Conservation (phyloP, 2,797 vertebrate genomes). For the Leptodactylus fallax region DNA sequence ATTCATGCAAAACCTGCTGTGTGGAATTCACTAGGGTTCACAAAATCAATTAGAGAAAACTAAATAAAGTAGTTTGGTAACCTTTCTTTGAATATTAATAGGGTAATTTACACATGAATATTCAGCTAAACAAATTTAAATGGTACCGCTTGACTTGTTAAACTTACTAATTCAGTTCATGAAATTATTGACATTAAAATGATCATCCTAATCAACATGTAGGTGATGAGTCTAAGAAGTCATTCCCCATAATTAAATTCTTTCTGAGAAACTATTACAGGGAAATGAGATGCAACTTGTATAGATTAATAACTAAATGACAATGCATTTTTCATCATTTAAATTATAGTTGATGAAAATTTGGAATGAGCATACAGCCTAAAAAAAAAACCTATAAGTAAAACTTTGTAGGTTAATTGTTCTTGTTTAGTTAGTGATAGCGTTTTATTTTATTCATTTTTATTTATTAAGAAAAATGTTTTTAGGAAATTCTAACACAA, state of each 20-base stretch:
- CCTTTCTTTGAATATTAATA: conserved; percentile 48
- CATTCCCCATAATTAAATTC: conserved; percentile 39
- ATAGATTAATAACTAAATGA: conserved; percentile 9
- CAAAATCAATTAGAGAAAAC: conserved; percentile 44
- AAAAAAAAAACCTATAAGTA: too few species aligned
- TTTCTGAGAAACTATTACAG: not conserved
- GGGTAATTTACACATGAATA: conserved; percentile 41
- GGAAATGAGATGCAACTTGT: conserved; percentile 2
- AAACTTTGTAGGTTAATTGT: too few species aligned
- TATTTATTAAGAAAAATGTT: too few species aligned
- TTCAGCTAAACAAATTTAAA: conserved; percentile 45
- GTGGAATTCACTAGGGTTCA: conserved; percentile 34
- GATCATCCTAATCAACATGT: conserved; percentile 35
- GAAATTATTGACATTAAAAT: conserved; percentile 47
- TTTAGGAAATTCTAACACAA: too few species aligned
- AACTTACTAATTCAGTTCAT: conserved; percentile 42
- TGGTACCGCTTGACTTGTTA: conserved; percentile 44
- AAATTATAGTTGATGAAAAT: not conserved
- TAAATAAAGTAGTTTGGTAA: conserved; percentile 51
- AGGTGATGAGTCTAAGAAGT: conserved; percentile 37
- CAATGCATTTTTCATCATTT: not conserved
- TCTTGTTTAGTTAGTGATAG: too few species aligned
- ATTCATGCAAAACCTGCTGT: conserved; percentile 23
- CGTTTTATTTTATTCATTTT: too few species aligned
- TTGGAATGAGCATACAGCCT: not conserved